Conservation (phyloP, 2,797 vertebrate species). For the Chelidonichthys spinosus region DNA sequence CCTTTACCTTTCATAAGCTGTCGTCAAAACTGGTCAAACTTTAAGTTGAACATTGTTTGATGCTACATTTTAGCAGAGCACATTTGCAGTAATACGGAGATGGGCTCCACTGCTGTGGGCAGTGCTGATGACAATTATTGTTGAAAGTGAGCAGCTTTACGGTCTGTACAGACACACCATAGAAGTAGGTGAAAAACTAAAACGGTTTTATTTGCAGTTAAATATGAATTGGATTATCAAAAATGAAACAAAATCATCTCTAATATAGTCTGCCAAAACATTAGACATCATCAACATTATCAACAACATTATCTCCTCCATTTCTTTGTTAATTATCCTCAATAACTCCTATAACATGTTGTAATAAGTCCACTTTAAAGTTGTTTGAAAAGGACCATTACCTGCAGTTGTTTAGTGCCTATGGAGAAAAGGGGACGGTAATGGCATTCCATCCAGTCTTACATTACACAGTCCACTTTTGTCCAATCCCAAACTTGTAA, state of each 20-base stretch:
- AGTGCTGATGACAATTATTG: conserved; percentile 13
- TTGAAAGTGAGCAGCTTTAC: conserved; percentile 12
- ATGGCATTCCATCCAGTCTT: conserved; percentile 11
- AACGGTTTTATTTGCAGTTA: not conserved
- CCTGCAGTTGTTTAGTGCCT: conserved; percentile 37
- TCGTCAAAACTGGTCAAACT: not conserved
- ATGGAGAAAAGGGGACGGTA: conserved; percentile 6
- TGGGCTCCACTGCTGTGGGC: not conserved
- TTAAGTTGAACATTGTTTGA: conserved; percentile 7
- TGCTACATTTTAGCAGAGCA: conserved; percentile 8
- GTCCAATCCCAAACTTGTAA: conserved; percentile 27
- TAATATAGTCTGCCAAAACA: not conserved
- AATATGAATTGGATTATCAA: not conserved
- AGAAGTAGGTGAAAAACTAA: not conserved
- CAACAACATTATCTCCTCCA: not conserved
- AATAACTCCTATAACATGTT: conserved; percentile 47
- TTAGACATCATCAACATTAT: not conserved
- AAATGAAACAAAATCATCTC: not conserved
- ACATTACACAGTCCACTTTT: conserved; percentile 32
- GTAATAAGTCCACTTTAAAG: conserved; percentile 53
- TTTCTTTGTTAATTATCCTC: conserved; percentile 58
- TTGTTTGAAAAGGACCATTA: conserved; percentile 62
- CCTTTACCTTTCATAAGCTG: not conserved
- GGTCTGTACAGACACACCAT: not conserved
- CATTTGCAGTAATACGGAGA: not conserved